Percentiles rank a stretch among this genome's conserved stretches.
These are phyloP conservation scores for Hydractinia echinata DNA, from an alignment of 30 jellyfish, hydroid and myxozoan species.

Conservation along the genomic window DNA sequence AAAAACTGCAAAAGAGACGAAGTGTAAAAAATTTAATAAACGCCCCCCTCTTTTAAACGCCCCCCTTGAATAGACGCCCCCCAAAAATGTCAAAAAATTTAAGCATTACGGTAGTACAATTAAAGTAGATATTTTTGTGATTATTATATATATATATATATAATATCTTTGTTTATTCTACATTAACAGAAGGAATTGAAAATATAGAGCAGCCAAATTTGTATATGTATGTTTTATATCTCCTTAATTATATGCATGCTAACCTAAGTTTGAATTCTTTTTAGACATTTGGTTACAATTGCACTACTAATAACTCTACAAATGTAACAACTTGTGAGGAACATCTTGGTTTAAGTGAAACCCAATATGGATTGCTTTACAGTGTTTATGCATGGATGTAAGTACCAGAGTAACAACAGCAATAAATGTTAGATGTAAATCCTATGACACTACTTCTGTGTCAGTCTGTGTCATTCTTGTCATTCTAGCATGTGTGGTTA, in stretches of 20 bases:
- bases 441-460: background rate
- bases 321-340: conserved; percentile 56
- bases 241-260: conserved; percentile 1
- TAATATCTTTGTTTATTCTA: too few species aligned
- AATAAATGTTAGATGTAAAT: too few species aligned
- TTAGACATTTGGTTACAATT: conserved; percentile 29
- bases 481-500: background rate
- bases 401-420: conserved; percentile 5
- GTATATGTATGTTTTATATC: background rate
- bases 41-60: too few species aligned
- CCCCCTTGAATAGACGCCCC: too few species aligned
- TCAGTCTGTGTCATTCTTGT: background rate
- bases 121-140: too few species aligned
- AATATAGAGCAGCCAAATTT: background rate
- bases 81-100: too few species aligned
- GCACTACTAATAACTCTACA: conserved; percentile 26
- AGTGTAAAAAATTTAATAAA: too few species aligned
- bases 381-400: conserved; percentile 87
- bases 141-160: too few species aligned
- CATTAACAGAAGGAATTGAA: too few species aligned
- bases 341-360: conserved; percentile 79
- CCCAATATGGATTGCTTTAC: conserved; percentile 75
- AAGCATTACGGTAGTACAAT: too few species aligned
- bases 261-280: background rate
- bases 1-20: too few species aligned